Conservation (phyloP, 2,797 vertebrate species). For the Silurus aristotelis region DNA sequence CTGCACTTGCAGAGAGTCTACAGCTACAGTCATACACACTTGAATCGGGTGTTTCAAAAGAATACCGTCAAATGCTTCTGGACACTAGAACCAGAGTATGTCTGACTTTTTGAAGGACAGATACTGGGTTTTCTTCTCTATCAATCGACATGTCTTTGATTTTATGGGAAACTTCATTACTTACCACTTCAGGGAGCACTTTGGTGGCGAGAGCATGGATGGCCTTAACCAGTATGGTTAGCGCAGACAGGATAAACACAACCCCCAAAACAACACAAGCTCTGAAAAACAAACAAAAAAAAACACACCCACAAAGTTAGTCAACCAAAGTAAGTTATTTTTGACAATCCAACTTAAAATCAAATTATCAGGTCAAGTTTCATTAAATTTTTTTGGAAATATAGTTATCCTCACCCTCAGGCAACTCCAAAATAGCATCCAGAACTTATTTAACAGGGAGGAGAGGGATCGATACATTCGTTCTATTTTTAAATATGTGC, state of each 20-base stretch:
- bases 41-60: background rate
- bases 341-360: background rate
- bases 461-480: background rate
- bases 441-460: background rate
- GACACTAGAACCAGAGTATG: background rate
- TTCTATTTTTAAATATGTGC: background rate
- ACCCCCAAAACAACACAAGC: slow-evolving; percentile 92
- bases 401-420: background rate
- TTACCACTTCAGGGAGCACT: slow-evolving; percentile 97
- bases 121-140: background rate
- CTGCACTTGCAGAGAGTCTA: background rate
- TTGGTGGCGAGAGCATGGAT: slow-evolving; percentile 92
- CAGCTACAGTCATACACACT: background rate
- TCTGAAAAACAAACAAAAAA: slow-evolving; percentile 64
- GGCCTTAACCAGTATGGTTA: slow-evolving; percentile 95
- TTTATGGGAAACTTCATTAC: slow-evolving; percentile 37
- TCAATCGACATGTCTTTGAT: too few species aligned
- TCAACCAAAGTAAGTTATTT: background rate
- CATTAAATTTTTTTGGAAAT: too few species aligned
- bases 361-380: background rate
- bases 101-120: background rate
- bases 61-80: background rate
- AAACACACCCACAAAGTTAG: slow-evolving; percentile 2
- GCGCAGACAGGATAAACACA: slow-evolving; percentile 91
- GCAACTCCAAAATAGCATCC: background rate